phyloP scores from a whole-genome alignment of 2,888 invertebrate genomes.

The Cecidostiba fungosa region DNA sequence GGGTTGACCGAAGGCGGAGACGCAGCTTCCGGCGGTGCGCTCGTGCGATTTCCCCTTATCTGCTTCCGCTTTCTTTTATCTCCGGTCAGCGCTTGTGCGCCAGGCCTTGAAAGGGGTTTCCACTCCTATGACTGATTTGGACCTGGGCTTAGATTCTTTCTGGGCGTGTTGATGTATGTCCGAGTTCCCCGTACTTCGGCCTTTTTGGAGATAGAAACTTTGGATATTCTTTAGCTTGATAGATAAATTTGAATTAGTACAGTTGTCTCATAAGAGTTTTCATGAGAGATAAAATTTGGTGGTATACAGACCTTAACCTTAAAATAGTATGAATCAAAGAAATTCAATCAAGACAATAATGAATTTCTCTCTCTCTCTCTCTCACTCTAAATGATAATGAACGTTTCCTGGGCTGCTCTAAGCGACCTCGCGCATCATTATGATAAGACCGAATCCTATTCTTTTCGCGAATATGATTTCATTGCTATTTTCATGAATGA shows the following conservation, averaged over 20 bases:
- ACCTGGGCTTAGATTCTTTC: background rate
- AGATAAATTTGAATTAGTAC: background rate
- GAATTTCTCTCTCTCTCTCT: background rate
- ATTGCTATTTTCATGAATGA: slow-evolving; percentile 2
- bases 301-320: background rate
- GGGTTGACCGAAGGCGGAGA: slow-evolving; percentile 72
- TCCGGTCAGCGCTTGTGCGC: slow-evolving; percentile 59
- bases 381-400: slow-evolving; percentile 47
- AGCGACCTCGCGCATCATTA: slow-evolving; percentile 37
- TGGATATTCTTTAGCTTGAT: background rate
- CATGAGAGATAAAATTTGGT: background rate
- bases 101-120: slow-evolving; percentile 73
- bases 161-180: background rate
- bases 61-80: slow-evolving; percentile 76
- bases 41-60: slow-evolving; percentile 76
- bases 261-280: background rate
- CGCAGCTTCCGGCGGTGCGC: slow-evolving; percentile 75
- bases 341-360: slow-evolving; percentile 11
- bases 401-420: slow-evolving; percentile 46
- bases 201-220: background rate
- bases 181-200: background rate
- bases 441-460: slow-evolving; percentile 43
- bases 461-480: background rate
- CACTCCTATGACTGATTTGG: background rate
- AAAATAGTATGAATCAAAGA: background rate